These are phyloP conservation scores for Platycnemis pennipes DNA, from an alignment of 2,888 invertebrate species.

Conservation along the genomic window DNA sequence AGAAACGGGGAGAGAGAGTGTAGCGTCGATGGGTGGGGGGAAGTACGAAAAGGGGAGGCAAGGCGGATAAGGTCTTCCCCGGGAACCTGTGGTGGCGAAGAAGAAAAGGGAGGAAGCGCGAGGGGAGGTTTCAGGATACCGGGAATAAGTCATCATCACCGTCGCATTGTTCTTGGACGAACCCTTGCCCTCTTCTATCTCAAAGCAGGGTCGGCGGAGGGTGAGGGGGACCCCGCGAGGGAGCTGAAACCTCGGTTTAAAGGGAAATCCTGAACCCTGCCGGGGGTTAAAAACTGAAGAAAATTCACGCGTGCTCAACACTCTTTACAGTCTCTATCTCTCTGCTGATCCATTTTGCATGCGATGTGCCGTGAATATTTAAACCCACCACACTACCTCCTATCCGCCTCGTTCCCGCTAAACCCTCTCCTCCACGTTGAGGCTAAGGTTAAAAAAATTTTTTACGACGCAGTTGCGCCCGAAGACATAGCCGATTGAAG, in stretches of 20 bases:
- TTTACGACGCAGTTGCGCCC: background rate
- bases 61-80: background rate
- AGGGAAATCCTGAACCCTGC: background rate
- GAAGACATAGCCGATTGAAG: background rate
- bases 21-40: background rate
- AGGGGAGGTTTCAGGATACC: background rate
- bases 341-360: slow-evolving; percentile 8
- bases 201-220: background rate
- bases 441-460: background rate
- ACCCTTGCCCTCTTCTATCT: background rate
- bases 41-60: background rate
- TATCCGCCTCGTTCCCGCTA: background rate
- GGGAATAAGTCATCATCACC: slow-evolving; percentile 16
- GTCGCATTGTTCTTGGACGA: background rate
- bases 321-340: background rate
- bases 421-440: background rate
- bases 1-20: background rate
- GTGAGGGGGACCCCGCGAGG: background rate
- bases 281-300: slow-evolving; percentile 7
- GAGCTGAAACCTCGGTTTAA: background rate
- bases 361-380: slow-evolving; percentile 16
- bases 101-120: background rate
- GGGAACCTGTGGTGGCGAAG: background rate
- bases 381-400: background rate
- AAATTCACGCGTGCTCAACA: background rate